Conservation (phyloP, 92 coral and sea anemone genomes). For the Metridium senile region DNA sequence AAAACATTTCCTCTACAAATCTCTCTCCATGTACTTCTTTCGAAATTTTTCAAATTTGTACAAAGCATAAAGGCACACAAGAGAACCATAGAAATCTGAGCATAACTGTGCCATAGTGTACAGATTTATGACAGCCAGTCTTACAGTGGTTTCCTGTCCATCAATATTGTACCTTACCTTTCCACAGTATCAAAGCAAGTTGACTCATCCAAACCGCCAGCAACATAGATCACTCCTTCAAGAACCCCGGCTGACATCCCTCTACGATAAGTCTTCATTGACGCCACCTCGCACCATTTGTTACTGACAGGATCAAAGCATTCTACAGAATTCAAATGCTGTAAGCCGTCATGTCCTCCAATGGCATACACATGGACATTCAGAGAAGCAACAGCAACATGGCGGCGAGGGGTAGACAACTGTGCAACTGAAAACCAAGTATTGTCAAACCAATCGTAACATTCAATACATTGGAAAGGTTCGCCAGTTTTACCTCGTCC, state of each 20-base stretch:
- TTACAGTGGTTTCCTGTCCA: too few relatives aligned
- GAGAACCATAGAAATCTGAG: too few relatives aligned
- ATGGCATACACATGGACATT: conserved; percentile 90
- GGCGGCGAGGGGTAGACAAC: conserved; percentile 86
- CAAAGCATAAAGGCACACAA: too few relatives aligned
- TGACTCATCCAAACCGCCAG: conserved; percentile 95
- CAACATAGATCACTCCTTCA: conserved; percentile 90
- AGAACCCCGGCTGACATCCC: conserved; percentile 97
- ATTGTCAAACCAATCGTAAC: conserved; percentile 90
- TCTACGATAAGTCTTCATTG: conserved; percentile 89
- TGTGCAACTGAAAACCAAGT: conserved; percentile 87
- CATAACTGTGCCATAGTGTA: too few relatives aligned
- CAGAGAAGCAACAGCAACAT: conserved; percentile 90
- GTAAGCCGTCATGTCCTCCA: conserved; percentile 95
- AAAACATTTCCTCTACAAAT: too few relatives aligned
- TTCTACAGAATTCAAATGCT: conserved; percentile 92
- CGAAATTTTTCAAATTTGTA: too few relatives aligned
- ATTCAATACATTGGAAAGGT: conserved; percentile 90
- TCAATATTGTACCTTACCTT: conserved; percentile 80
- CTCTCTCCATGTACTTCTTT: too few relatives aligned
- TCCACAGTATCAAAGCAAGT: conserved; percentile 95
- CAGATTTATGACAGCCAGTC: too few relatives aligned
- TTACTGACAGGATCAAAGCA: conserved; percentile 85
- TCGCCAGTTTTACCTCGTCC: conserved; percentile 98
- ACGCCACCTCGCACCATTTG: conserved; percentile 70